A percentile compares a stretch with the other conserved stretches of the same genome.
These are phyloP conservation scores for Cryptoprocta ferox DNA, from an alignment of 2,797 vertebrate genomes.

Conservation along the genomic window DNA sequence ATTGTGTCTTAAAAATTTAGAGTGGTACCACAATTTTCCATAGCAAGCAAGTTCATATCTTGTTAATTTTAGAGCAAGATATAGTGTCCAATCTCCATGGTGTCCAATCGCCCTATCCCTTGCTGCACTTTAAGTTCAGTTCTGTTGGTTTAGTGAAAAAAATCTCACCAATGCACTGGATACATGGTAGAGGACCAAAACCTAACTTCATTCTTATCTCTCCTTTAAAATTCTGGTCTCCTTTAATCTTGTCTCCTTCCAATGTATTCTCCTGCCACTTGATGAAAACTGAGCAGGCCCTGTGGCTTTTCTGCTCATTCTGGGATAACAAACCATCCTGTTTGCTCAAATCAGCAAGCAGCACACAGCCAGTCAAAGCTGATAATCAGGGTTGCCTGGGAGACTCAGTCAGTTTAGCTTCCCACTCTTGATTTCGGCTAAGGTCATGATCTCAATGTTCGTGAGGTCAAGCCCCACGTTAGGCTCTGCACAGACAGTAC, in stretches of 20 bases:
- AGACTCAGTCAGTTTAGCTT: too few relatives aligned
- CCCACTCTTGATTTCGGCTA: too few relatives aligned
- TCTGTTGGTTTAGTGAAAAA: conserved; percentile 7
- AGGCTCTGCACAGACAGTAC: too few relatives aligned
- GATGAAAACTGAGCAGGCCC: background rate
- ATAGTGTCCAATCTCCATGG: background rate
- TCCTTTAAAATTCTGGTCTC: background rate
- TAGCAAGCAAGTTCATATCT: background rate
- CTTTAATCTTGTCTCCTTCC: background rate
- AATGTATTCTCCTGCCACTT: background rate
- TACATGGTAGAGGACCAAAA: background rate
- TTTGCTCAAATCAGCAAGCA: background rate
- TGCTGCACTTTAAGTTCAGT: background rate
- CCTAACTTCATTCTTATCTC: background rate
- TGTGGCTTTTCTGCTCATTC: background rate
- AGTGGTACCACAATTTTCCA: background rate
- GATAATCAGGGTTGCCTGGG: background rate
- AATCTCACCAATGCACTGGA: background rate
- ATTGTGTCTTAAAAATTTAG: background rate
- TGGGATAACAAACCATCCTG: background rate
- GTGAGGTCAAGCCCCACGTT: too few relatives aligned
- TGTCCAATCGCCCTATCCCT: background rate
- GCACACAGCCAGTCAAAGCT: background rate
- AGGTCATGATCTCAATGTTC: too few relatives aligned
- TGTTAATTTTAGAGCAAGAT: background rate